These are phyloP conservation scores for Melieria picta DNA, from an alignment of 2,888 invertebrate genomes.

Conservation along the genomic window DNA sequence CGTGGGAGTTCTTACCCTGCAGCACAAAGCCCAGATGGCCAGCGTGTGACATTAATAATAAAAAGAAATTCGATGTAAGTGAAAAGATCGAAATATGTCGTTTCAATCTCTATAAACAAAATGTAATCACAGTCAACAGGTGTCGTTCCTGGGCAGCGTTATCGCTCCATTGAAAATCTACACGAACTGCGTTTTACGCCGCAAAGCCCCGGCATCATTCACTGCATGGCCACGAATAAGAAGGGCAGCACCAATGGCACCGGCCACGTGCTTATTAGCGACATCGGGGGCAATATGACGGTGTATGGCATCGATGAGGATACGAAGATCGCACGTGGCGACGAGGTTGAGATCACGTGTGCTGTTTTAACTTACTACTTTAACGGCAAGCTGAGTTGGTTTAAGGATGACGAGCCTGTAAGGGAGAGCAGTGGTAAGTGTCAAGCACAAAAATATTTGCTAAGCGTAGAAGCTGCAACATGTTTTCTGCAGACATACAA, in stretches of 20 bases:
- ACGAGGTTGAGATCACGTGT: slow-evolving; percentile 70
- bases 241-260: slow-evolving; percentile 47
- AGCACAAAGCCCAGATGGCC: slow-evolving; percentile 63
- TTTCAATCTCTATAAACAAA: slow-evolving; percentile 7
- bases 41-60: slow-evolving; percentile 47
- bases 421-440: slow-evolving; percentile 39
- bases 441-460: too few relatives aligned
- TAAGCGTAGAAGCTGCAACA: background rate
- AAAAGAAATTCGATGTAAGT: slow-evolving; percentile 58
- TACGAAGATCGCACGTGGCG: slow-evolving; percentile 68
- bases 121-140: slow-evolving; percentile 34
- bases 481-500: slow-evolving; percentile 44
- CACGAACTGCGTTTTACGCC: slow-evolving; percentile 65
- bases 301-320: slow-evolving; percentile 64
- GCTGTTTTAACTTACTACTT: slow-evolving; percentile 70
- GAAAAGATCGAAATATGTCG: background rate
- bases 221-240: slow-evolving; percentile 66
- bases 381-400: slow-evolving; percentile 69
- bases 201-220: slow-evolving; percentile 64
- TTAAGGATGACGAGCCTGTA: slow-evolving; percentile 51
- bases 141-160: background rate
- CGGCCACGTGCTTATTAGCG: slow-evolving; percentile 59
- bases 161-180: slow-evolving; percentile 50
- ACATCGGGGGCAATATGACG: slow-evolving; percentile 62
- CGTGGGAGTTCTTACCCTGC: slow-evolving; percentile 69